These are phyloP conservation scores for Zeuzera pyrina DNA, from an alignment of 2,888 invertebrate genomes.

Conservation along the genomic window DNA sequence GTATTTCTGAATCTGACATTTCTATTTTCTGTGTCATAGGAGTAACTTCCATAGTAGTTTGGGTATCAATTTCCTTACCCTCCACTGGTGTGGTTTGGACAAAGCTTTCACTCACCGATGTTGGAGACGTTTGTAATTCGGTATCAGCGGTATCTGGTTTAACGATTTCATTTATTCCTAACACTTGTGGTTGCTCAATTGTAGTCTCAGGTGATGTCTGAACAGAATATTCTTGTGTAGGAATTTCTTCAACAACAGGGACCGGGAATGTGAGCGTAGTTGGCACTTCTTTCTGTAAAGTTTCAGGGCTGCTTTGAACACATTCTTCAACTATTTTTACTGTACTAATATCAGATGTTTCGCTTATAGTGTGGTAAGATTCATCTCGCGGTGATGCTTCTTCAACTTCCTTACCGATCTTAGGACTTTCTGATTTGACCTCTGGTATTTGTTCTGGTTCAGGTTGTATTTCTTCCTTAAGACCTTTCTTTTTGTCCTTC, in stretches of 20 bases:
- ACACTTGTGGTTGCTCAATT: constrained; percentile 41
- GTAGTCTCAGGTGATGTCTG: constrained; percentile 73
- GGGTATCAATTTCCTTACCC: constrained; percentile 51
- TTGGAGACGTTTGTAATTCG: constrained; percentile 71
- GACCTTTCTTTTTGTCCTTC: constrained; percentile 64
- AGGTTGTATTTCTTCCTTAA: constrained; percentile 32
- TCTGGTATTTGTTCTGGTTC: constrained; percentile 21
- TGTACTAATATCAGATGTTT: constrained; percentile 70
- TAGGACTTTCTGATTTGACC: constrained; percentile 50
- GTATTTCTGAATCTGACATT: constrained; percentile 49
- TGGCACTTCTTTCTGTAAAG: constrained; percentile 54
- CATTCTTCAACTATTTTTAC: constrained; percentile 80
- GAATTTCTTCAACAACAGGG: constrained; percentile 72
- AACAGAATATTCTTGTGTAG: constrained; percentile 68
- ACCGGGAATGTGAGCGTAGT: constrained; percentile 72
- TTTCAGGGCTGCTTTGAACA: constrained; percentile 66
- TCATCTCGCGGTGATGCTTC: constrained; percentile 72
- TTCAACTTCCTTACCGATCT: constrained; percentile 59
- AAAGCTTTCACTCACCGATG: constrained; percentile 55
- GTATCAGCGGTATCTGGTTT: constrained; percentile 44
- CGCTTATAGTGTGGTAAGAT: constrained; percentile 74
- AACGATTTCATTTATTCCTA: constrained; percentile 34
- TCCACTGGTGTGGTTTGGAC: constrained; percentile 76
- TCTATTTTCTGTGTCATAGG: constrained; percentile 45
- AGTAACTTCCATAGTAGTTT: constrained; percentile 43